Evolutionary conservation across 1,140 invertebrate genomes (phyloP), one percentile per base, ranked within the genome.

Genomic region (Euschistus heros): DNA sequence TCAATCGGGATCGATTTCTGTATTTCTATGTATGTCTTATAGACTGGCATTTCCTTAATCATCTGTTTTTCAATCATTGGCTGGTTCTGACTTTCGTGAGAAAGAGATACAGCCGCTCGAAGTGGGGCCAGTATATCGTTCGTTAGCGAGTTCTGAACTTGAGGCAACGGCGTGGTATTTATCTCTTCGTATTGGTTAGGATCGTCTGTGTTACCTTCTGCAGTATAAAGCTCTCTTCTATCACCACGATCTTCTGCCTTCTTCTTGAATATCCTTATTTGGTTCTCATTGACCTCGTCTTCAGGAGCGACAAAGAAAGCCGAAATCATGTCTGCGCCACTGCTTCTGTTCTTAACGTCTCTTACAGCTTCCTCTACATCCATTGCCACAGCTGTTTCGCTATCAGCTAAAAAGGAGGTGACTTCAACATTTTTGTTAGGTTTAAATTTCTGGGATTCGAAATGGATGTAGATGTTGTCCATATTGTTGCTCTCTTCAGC

Each of bases 41-140:
- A 67, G 0, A 68, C 67, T 5, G 67, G 65, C 47, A 67, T 60
- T 42, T 67, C 64, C 17, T 65, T 20, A 3, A 70, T 14, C n/a
- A 50, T 59, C 52, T 68, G 67, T 42, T 70, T 59, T 46, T 70
- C 69, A 18, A 70, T 59, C 2, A 22, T 15, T n/a, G 33, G 50
- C 6, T 74, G 60, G 47, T 73, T 46, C 0, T 69, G 71, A 0
- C 72, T 71, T 0, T 69, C 72, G 55, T 77, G 76, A 18, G 76
- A 66, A 2, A 79, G 57, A 0, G 76, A 71, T 2, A 79, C 73
- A 0, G 76, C 77, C 0, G 76, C 78, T 50, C 78, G 77, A n/a
- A 79, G 73, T 1, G 77, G 73, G 33, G 77, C 78, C 6, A 78
- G 18, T 18, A 77, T 69, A 0, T 72, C 57, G 2, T 74, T 69